Evolutionary conservation across 2,797 vertebrate species (phyloP), one percentile per base, ranked within the genome.

Genomic region (Sylvilagus floridanus): DNA sequence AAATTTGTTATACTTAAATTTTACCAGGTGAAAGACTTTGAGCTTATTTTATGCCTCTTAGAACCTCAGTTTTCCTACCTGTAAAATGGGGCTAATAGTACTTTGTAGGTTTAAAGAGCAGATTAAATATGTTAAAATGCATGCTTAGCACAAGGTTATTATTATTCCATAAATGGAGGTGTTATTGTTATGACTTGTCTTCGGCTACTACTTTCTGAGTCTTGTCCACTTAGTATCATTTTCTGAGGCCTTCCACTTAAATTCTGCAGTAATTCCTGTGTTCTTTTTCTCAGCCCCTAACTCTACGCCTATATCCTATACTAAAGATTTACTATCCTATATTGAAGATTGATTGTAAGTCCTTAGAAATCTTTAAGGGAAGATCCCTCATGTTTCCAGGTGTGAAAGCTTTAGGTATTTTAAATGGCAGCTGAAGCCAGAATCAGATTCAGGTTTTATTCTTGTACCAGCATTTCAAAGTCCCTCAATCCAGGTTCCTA

Each of bases 351-450:
- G 26, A 35, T 42, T 54, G 13, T 72, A 16, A 26, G 14, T 63
- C 73, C 35, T 83, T 83, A 35, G 52, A 69, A 72, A 73, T 52
- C 42, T 84, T 90, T 69, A 85, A 83, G 54, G 75, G 83, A 65
- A 4, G 11, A 28, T 37, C 3, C 32, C 6, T 86, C 8, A 2
- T 81, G 85, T 85, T 91, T 71, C 79, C n/a, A 79, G 65, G 22
- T 75, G 26, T 65, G n/a, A 79, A 87, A 93, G 19, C 66, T 66
- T 66, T 65, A 82, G 50, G 63, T 88, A 68, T 81, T 35, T 92
- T 92, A 86, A 94, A 84, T 91, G 71, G 88, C 26, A 72, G 17
- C 62, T 60, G 37, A 93, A 76, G 42, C 66, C 69, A 68, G 78
- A 14, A 30, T 73, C 32, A 69, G 32, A 57, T 68, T 92, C 85